Base-by-base conservation (phyloP, 2,888 invertebrate genomes). In the Elegia similella region DNA sequence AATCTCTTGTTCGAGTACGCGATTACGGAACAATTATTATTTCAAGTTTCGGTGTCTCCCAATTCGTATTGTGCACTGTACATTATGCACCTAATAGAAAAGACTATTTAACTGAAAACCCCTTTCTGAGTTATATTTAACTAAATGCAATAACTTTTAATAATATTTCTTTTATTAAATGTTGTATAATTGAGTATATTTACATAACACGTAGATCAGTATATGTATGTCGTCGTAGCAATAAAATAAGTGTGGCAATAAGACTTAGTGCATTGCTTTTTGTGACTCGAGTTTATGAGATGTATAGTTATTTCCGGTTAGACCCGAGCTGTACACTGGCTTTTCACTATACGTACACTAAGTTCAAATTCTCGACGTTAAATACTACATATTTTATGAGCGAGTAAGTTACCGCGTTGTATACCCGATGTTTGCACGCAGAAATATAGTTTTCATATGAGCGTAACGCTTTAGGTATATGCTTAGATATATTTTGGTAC, bases 231-330 rank as follows among this genome's bases (percentile, higher is more conserved):
- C 89, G 86, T 88, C 79, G 88, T 91, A 91, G 90, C 90, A 91
- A 91, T 91, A 91, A 88, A 67, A 78, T 87, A 88, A 86, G 88
- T 83, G 83, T 89, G 88, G 90, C 89, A 91, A 90, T 90, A 90
- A 91, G 75, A 75, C 78, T 72, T 86, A 86, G 87, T 84, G 83
- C 80, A 83, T 84, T 83, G 88, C 88, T 89, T 90, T 48, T 74
- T 76, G 80, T 84, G 85, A 77, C 73, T 73, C 65, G 73, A 72
- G 69, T 69, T 69, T 73, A 79, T 77, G 75, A 67, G 70, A 79
- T 79, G 73, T 80, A 81, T 76, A 75, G 67, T 75, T 70, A 66
- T 70, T 70, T 64, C 73, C 65, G 73, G 73, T 70, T 73, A 73
- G 73, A 75, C 68, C 70, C 70, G 66, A 71, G 89, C 89, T 88